phyloP scores from a whole-genome alignment of 2,797 vertebrate species.

The Leucoraja ocellata region DNA sequence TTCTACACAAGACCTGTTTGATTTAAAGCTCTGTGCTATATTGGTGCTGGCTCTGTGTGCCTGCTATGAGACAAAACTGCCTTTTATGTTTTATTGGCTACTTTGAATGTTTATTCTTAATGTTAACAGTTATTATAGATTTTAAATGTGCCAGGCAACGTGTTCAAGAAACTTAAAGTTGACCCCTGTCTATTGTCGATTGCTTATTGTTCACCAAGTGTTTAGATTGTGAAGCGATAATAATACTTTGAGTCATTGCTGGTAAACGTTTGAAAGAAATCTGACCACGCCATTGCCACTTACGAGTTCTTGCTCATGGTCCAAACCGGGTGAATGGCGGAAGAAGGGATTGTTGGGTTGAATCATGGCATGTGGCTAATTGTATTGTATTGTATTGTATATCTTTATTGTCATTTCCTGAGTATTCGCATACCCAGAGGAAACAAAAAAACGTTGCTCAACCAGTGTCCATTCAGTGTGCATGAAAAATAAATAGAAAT shows the following conservation, averaged over 20 bases:
- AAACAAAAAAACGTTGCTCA: too few species aligned
- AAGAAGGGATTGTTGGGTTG: background rate
- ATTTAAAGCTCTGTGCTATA: background rate
- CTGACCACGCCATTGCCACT: background rate
- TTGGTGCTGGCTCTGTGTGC: background rate
- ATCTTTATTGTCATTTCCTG: too few species aligned
- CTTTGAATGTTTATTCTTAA: background rate
- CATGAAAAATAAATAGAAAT: too few species aligned
- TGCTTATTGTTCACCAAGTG: background rate
- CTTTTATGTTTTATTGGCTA: background rate
- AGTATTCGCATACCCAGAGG: too few species aligned
- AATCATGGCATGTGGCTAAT: background rate
- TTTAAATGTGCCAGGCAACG: background rate
- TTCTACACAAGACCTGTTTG: background rate
- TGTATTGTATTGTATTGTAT: too few species aligned
- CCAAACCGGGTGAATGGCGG: background rate
- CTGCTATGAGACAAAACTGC: background rate
- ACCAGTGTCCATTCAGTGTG: too few species aligned
- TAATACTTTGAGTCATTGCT: background rate
- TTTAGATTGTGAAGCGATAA: background rate
- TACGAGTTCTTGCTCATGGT: background rate
- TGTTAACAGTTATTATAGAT: background rate
- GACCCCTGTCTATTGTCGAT: background rate
- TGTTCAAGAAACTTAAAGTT: background rate
- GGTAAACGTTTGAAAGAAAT: background rate